These are phyloP conservation scores for Drosophila yooni DNA, from an alignment of 2,888 invertebrate genomes.

Conservation along the genomic window DNA sequence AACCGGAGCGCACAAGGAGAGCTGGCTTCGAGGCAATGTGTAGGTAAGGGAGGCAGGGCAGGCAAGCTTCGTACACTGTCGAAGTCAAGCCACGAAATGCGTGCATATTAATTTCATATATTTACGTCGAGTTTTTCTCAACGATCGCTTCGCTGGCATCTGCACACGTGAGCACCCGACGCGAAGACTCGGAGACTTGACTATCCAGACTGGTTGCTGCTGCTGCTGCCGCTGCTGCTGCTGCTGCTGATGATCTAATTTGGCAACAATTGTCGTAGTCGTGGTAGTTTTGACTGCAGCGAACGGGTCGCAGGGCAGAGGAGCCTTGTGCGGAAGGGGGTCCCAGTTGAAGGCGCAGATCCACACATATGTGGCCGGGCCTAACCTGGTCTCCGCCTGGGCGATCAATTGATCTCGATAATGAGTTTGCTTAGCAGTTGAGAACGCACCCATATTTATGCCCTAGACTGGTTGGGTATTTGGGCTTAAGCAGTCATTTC, in stretches of 20 bases:
- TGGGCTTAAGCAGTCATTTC: background rate
- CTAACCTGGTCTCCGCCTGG: constrained; percentile 62
- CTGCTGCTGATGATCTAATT: constrained; percentile 83
- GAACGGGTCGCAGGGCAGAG: constrained; percentile 15
- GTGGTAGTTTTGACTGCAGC: constrained; percentile 46
- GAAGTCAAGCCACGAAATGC: constrained; percentile 75
- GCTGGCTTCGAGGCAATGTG: constrained; percentile 5
- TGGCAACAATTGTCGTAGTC: constrained; percentile 83
- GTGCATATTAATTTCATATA: constrained; percentile 82
- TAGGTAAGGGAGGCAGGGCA: constrained; percentile 1
- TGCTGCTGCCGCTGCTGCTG: constrained; percentile 68
- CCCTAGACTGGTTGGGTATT: constrained; percentile 2
- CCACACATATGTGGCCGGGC: constrained; percentile 54
- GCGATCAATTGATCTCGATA: constrained; percentile 83
- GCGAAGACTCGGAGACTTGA: constrained; percentile 43
- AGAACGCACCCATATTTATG: constrained; percentile 80
- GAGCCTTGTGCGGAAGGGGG: background rate
- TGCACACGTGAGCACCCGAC: constrained; percentile 54
- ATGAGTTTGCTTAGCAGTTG: constrained; percentile 74
- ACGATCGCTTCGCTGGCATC: constrained; percentile 45
- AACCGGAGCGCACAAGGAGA: constrained; percentile 40
- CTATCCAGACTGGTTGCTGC: constrained; percentile 49
- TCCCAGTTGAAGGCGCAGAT: constrained; percentile 23
- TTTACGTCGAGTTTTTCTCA: constrained; percentile 53
- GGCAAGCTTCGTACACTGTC: constrained; percentile 21